Base-by-base conservation (phyloP, 2,113 vertebrate genomes). In the Atherinomorus stipes region DNA sequence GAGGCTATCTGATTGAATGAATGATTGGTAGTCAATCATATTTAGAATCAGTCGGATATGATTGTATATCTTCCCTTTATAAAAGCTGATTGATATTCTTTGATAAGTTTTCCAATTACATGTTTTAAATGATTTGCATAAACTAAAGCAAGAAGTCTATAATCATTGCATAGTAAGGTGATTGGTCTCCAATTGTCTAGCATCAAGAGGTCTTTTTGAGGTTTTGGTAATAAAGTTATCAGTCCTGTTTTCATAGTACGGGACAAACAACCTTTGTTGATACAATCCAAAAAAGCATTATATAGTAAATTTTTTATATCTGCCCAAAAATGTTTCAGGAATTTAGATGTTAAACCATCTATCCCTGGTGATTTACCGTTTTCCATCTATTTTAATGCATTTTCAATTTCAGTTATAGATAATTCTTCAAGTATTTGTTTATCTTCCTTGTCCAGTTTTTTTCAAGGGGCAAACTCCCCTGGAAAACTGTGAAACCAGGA, bases 341-440 rank as follows among this genome's bases (percentile, higher is more conserved):
- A 56, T 56, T 45, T 50, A 18, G n/a, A n/a, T 3, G 49, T 37
- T 53, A 72, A n/a, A 9, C 26, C 26, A 2, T 73, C 52, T 2
- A 49, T 57, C 7, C 68, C 68, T 19, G 31, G 57, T 34, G 19
- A 72, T 45, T 54, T 64, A n/a, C n/a, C n/a, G n/a, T 25, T 64
- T 57, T 56, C 26, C 51, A 58, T 61, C 44, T 66, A 31, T 38
- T 73, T 73, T 26, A 64, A 19, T 10, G 70, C 59, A 3, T 12
- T n/a, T 63, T 73, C 53, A 22, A 50, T 64, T 47, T 74, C 44
- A 23, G 1, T 0, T 37, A 44, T 0, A 57, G 42, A n/a, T 49
- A 26, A 21, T 50, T n/a, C 5, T 26, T 57, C 42, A 11, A 64
- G 13, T 37, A 38, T 10, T 13, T 34, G 1, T 31, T 72, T 42